Evolutionary conservation across 2,113 vertebrate species (phyloP).

Genomic region (Gadus macrocephalus): DNA sequence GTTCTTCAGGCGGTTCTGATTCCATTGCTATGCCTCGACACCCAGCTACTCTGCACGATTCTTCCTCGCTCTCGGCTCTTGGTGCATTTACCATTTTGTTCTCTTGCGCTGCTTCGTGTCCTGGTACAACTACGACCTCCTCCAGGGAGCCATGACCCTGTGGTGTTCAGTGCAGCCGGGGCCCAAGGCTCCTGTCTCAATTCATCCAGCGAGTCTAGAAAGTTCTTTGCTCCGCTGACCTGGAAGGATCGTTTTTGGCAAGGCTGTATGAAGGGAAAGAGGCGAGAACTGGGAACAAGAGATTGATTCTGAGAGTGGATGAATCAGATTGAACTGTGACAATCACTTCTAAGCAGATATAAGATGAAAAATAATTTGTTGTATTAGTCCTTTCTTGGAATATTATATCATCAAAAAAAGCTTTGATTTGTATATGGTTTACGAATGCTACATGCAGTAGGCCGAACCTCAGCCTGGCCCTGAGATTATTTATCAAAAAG

Average conservation of each 20-base stretch:
- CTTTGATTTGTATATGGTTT: no score
- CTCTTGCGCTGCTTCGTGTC: background rate
- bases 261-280: conserved; percentile 37
- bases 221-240: conserved; percentile 21
- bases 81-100: background rate
- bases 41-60: background rate
- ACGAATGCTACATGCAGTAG: no score
- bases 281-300: conserved; percentile 13
- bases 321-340: conserved; percentile 4
- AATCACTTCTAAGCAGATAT: no score
- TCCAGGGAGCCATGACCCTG: conserved; percentile 17
- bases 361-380: no score
- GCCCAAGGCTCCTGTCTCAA: conserved; percentile 29
- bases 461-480: no score
- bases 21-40: background rate
- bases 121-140: conserved; percentile 33
- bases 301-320: conserved; percentile 19
- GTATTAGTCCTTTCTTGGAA: no score
- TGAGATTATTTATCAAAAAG: no score
- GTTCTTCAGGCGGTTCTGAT: background rate
- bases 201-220: conserved; percentile 20
- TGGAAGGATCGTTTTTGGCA: conserved; percentile 33
- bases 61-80: background rate
- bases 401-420: no score
- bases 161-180: conserved; percentile 11